Evolutionary conservation across 2,888 invertebrate genomes (phyloP), one percentile per base, ranked within the genome.

Genomic region (Coenonympha glycerion): DNA sequence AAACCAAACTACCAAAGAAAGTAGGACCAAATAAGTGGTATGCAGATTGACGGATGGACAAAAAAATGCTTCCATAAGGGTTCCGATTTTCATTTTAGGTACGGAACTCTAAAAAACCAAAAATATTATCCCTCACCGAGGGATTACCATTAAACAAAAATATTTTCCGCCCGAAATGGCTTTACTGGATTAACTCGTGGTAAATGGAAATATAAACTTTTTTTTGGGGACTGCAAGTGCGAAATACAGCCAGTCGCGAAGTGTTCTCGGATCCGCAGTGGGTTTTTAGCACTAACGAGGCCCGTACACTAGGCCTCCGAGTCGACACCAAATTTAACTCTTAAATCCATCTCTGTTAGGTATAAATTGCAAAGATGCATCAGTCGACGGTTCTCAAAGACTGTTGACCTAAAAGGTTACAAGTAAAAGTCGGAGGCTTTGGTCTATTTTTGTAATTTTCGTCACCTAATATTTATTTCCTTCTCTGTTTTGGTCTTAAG

Each of bases 381-480:
- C n/a, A 21, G 21, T 44, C 11, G 26, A 22, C 49, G 37, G 49
- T 52, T 53, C 48, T 52, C 30, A 22, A 47, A 41, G 37, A 48
- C 53, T 55, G 49, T 59, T 58, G 58, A 60, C 59, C 59, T 53
- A 55, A 60, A 56, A 57, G 52, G 55, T 55, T 52, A 52, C 40
- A 39, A 39, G 47, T 54, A 51, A 42, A 50, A 57, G 39, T 53
- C 36, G 36, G 31, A 46, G 47, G 24, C 30, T 47, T 44, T 37
- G 52, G 52, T 49, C 55, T 53, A 57, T 55, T 57, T 57, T 52
- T 30, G 30, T 36, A 55, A 55, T 45, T 52, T 30, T 41, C 31
- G 39, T n/a, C n/a, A 33, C 47, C 44, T 49, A n/a, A n/a, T n/a
- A 49, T 41, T 55, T 44, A 52, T 28, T 46, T 18, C 3, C 19